These are phyloP conservation scores for Drosophila nasuta DNA, from an alignment of 1,140 invertebrate genomes.

Conservation along the genomic window DNA sequence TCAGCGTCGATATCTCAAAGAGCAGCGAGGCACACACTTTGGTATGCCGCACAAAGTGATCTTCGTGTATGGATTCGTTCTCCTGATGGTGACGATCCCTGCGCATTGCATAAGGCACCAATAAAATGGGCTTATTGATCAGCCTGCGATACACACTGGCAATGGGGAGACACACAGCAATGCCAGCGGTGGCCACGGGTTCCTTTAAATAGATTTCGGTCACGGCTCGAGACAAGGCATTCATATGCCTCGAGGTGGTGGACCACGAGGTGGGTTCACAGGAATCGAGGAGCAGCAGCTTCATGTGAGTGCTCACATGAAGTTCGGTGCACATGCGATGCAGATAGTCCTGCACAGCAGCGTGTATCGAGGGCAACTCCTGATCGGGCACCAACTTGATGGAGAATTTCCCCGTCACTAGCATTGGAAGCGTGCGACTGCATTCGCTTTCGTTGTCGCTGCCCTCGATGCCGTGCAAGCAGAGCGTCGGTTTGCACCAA, in stretches of 20 bases:
- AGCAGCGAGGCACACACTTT: conserved; percentile 36
- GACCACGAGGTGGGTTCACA: conserved; percentile 23
- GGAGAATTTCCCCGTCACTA: conserved; percentile 41
- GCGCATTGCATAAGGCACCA: conserved; percentile 36
- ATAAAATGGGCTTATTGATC: conserved; percentile 34
- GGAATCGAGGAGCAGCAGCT: conserved; percentile 13
- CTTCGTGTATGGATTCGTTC: conserved; percentile 39
- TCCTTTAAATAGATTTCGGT: background rate
- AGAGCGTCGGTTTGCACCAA: conserved; percentile 41
- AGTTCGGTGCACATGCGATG: background rate
- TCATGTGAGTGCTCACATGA: conserved; percentile 1
- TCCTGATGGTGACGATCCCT: conserved; percentile 16
- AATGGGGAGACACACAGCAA: conserved; percentile 42
- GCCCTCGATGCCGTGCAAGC: conserved; percentile 50
- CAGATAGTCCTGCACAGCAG: conserved; percentile 1
- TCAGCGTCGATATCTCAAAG: conserved; percentile 20
- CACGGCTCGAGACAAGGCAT: background rate
- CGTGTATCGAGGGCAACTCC: background rate
- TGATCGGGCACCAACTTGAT: conserved; percentile 51
- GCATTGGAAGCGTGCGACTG: conserved; percentile 27
- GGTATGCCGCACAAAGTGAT: conserved; percentile 2
- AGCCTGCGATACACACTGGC: conserved; percentile 31
- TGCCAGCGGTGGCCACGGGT: conserved; percentile 11
- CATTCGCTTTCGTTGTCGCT: conserved; percentile 11
- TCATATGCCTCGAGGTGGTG: background rate